phyloP scores from a whole-genome alignment of 2,113 vertebrate genomes.

The Accipiter cooperii region DNA sequence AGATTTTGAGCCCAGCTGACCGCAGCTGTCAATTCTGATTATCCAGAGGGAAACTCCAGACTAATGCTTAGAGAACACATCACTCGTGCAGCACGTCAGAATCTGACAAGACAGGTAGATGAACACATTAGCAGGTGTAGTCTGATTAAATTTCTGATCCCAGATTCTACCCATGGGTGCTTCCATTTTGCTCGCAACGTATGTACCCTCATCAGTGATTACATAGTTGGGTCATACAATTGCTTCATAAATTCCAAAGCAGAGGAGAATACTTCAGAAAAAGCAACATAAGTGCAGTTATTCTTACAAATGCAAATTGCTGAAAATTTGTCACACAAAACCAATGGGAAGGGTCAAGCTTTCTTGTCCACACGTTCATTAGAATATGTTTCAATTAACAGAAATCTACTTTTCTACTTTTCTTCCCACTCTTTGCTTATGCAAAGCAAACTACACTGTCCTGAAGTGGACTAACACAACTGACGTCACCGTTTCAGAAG shows the following conservation, averaged over 20 bases:
- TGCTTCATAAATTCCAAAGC: not conserved
- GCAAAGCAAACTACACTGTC: not conserved
- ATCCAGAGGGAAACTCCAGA: not conserved
- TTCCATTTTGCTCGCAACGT: not conserved
- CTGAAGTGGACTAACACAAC: not conserved
- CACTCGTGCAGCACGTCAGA: rapidly evolving
- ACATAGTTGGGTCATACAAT: not conserved
- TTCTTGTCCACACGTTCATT: not conserved
- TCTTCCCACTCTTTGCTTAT: not conserved
- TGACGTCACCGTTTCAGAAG: not conserved
- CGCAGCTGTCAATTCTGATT: not conserved
- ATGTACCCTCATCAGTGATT: not conserved
- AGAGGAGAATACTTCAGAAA: not conserved
- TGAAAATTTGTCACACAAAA: not conserved
- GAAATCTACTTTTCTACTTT: not conserved
- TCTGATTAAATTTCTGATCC: not conserved
- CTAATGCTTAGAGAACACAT: not conserved
- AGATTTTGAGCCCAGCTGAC: not conserved
- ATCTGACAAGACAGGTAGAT: not conserved
- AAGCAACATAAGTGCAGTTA: not conserved
- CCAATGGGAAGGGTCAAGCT: not conserved
- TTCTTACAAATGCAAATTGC: not conserved
- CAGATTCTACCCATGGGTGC: not conserved
- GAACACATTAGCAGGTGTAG: not conserved
- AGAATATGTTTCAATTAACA: not conserved